phyloP scores from a whole-genome alignment of 2,888 invertebrate species.

The Watsonalla binaria region DNA sequence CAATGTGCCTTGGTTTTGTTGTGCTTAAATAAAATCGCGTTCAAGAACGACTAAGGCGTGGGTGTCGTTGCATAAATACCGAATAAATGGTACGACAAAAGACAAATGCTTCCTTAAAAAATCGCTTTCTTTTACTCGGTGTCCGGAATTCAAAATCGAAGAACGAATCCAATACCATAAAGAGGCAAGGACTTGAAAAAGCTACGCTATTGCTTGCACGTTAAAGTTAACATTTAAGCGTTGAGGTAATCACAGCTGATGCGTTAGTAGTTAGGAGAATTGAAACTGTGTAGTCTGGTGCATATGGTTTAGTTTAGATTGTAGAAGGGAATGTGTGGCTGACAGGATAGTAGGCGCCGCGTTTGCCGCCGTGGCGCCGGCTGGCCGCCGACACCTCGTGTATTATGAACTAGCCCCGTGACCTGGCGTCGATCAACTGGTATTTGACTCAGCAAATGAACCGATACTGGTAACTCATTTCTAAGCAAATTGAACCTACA shows the following conservation, averaged over 20 bases:
- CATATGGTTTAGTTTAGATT: conserved; percentile 29
- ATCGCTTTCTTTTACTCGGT: conserved; percentile 69
- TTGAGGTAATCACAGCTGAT: conserved; percentile 41
- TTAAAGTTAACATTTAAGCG: conserved; percentile 36
- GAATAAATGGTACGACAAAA: conserved; percentile 49
- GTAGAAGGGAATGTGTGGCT: conserved; percentile 32
- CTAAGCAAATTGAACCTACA: conserved; percentile 49
- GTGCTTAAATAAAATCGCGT: background rate
- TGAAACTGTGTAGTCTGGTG: conserved; percentile 7
- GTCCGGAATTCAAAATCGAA: conserved; percentile 72
- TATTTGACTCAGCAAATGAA: conserved; percentile 67
- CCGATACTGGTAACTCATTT: conserved; percentile 52
- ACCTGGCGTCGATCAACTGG: conserved; percentile 74
- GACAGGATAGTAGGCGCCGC: conserved; percentile 75
- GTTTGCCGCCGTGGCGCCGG: conserved; percentile 72
- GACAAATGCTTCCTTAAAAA: conserved; percentile 65
- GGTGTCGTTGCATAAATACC: conserved; percentile 39
- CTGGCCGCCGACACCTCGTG: conserved; percentile 76
- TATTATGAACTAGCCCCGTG: conserved; percentile 76
- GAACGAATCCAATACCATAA: conserved; percentile 49
- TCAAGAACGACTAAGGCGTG: conserved; percentile 5
- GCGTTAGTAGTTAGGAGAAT: conserved; percentile 11
- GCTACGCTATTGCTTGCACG: conserved; percentile 11
- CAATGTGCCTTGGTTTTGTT: conserved; percentile 3
- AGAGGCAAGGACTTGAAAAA: conserved; percentile 14